Percentiles rank a stretch among this genome's conserved stretches.
phyloP scores from a whole-genome alignment of 2,797 vertebrate genomes.

The Spinibarbus caldwelli region DNA sequence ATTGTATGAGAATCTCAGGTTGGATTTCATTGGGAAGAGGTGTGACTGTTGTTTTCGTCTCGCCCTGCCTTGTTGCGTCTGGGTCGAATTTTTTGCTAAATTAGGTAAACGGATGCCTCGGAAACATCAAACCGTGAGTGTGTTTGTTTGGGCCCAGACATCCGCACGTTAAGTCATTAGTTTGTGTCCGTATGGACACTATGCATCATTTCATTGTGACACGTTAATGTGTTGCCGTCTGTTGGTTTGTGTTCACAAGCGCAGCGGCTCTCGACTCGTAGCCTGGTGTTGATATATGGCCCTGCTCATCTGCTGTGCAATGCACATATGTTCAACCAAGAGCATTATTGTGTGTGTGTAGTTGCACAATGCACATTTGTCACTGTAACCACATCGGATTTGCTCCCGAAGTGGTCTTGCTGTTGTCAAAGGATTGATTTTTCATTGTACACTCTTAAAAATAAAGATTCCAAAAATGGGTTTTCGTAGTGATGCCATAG shows the following conservation, averaged over 20 bases:
- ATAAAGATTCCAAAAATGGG: neutral
- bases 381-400: slow-evolving; percentile 2
- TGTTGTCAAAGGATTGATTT: neutral
- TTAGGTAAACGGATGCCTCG: neutral
- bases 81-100: slow-evolving; percentile 16
- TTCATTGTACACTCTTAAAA: neutral
- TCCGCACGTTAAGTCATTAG: neutral
- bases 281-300: slow-evolving; percentile 43
- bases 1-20: slow-evolving; percentile 42
- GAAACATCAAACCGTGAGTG: slow-evolving; percentile 11
- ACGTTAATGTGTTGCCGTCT: slow-evolving; percentile 37
- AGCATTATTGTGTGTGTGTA: slow-evolving; percentile 21
- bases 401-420: neutral
- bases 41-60: slow-evolving; percentile 45
- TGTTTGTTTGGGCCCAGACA: neutral
- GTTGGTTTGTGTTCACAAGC: slow-evolving; percentile 20
- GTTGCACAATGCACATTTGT: slow-evolving; percentile 3
- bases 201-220: slow-evolving; percentile 43
- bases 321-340: slow-evolving; percentile 36
- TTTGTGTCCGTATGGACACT: slow-evolving; percentile 1
- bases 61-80: neutral
- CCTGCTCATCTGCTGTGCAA: slow-evolving; percentile 47
- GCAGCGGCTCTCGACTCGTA: neutral
- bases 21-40: slow-evolving; percentile 50
- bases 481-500: neutral